Percentiles rank a stretch among this genome's conserved stretches.
Conservation (phyloP, 2,113 vertebrate genomes). For the Mungos mungo region DNA sequence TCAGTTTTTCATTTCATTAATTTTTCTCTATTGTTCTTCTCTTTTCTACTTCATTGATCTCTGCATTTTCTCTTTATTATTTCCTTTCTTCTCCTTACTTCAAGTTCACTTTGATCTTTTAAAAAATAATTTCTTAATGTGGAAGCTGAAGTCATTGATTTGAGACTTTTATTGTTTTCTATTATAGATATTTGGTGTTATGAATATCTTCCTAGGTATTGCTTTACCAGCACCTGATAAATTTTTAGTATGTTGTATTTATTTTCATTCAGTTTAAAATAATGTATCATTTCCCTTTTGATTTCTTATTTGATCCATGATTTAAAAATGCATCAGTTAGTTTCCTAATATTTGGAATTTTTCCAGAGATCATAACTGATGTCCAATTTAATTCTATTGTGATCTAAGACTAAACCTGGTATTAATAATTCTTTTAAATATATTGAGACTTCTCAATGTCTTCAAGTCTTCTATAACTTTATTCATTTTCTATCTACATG, state of each 20-base stretch:
- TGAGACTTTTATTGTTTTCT: neutral
- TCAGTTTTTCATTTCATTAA: neutral
- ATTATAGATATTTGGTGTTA: neutral
- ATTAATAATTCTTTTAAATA: neutral
- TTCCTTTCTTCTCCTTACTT: neutral
- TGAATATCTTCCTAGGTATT: neutral
- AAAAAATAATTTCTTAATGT: neutral
- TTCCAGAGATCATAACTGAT: neutral
- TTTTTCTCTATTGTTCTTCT: neutral
- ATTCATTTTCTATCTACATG: neutral
- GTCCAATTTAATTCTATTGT: neutral
- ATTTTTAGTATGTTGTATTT: neutral
- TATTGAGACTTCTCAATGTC: neutral
- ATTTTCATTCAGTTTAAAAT: neutral
- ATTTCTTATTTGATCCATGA: neutral
- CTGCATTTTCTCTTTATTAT: neutral
- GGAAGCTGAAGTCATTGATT: neutral
- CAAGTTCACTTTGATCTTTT: neutral
- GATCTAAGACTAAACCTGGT: neutral
- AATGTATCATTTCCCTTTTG: neutral
- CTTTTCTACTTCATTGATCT: neutral
- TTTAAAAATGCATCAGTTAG: neutral
- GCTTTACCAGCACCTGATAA: neutral
- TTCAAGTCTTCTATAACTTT: neutral
- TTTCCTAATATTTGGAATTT: neutral